Evolutionary conservation across 2,113 vertebrate species (phyloP), one percentile per base, ranked within the genome.

Genomic region (cat (Felis catus)): DNA sequence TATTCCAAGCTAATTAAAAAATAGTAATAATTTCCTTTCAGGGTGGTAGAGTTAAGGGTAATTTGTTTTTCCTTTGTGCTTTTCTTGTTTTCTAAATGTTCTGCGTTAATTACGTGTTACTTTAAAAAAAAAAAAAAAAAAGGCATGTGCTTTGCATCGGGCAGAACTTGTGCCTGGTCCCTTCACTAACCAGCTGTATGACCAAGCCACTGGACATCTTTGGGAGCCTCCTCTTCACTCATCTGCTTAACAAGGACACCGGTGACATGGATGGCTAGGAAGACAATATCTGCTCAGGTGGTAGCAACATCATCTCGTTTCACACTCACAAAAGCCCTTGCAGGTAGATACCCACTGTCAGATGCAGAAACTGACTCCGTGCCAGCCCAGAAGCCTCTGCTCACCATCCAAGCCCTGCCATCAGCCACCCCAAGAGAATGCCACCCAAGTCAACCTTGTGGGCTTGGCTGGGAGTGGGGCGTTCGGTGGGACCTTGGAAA

Each of bases 81-180:
- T 81, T 70, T 89, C 82, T 85, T 95, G 11, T 91, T 95, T 94
- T 89, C 74, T 74, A 78, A 94, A 90, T 58, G 83, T 71, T 93
- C 45, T 45, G 3, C 6, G 66, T 79, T 89, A 53, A 91, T 83
- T 73, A 70, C 3, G 21, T 36, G 71, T 92, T 94, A 80, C 68
- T 80, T 91, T 11, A 19, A n/a, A 61, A 68, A 93, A 63, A 41
- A 68, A 93, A 63, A 41, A 61, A 68, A 14, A 73, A 33, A 25
- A 55, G 9, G 41, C 73, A 66, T 86, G 73, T 61, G 55, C 39
- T 74, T 15, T 21, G 18, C 41, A 78, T 48, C 2, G 39, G 81
- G 23, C 10, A 4, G 5, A 23, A 33, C 33, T 33, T 25, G 39
- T 29, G 63, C 4, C 19, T 11, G 0, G 27, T n/a, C 85, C 82